Conservation (phyloP, 1,140 invertebrate genomes). For the Hermatobates lingyangjiaoensis region DNA sequence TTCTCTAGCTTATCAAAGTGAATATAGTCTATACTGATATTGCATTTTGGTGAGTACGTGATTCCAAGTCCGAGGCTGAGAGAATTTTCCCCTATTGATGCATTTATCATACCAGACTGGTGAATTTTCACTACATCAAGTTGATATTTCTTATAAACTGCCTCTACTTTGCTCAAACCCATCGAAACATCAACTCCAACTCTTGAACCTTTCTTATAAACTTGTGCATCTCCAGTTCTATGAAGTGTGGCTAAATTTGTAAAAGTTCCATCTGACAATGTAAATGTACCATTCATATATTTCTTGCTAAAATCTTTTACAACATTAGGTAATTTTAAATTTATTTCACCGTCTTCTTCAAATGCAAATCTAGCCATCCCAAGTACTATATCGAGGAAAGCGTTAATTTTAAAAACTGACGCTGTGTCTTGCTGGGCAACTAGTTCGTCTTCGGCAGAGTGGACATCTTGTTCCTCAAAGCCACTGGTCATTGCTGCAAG, state of each 20-base stretch:
- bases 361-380: too few relatives aligned
- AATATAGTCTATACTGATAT: not conserved
- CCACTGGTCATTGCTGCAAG: too few relatives aligned
- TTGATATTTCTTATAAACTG: not conserved
- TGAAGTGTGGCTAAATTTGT: not conserved
- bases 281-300: too few relatives aligned
- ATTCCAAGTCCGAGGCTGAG: not conserved
- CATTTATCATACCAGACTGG: not conserved
- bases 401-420: too few relatives aligned
- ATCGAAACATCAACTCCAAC: not conserved
- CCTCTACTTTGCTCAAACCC: not conserved
- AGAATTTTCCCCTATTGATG: not conserved
- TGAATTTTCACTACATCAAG: not conserved
- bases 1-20: not conserved
- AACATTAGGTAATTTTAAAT: too few relatives aligned
- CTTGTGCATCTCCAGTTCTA: not conserved
- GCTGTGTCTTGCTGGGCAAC: too few relatives aligned
- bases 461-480: too few relatives aligned
- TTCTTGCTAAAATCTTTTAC: too few relatives aligned
- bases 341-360: too few relatives aligned
- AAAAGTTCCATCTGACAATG: not conserved
- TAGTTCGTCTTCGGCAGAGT: too few relatives aligned
- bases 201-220: not conserved
- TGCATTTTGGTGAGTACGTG: not conserved
- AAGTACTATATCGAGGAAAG: too few relatives aligned